Percentiles rank a stretch among this genome's conserved stretches.
phyloP scores from a whole-genome alignment of 2,797 vertebrate genomes.

The Capromys pilorides region DNA sequence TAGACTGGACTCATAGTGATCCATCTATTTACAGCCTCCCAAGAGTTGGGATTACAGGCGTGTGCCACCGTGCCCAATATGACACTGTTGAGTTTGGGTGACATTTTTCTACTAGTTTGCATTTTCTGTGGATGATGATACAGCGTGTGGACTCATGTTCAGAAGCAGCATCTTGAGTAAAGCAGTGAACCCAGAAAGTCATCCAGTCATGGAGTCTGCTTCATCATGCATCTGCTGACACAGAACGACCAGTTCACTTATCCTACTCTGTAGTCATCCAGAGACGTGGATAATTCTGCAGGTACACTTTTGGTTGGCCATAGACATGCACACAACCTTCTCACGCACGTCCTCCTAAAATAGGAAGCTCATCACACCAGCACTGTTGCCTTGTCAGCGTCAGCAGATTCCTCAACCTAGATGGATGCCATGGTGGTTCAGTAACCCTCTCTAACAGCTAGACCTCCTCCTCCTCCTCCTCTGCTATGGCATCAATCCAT shows the following conservation, averaged over 20 bases:
- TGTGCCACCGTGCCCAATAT: too few species aligned
- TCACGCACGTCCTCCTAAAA: not conserved
- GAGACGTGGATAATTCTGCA: not conserved
- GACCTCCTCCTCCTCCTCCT: not conserved
- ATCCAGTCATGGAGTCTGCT: not conserved
- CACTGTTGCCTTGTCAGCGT: not conserved
- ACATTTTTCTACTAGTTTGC: not conserved
- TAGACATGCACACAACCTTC: not conserved
- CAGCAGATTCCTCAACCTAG: not conserved
- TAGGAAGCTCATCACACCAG: not conserved
- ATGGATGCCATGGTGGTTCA: not conserved
- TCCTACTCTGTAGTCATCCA: not conserved
- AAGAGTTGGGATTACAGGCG: too few species aligned
- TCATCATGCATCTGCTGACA: not conserved
- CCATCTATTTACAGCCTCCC: too few species aligned
- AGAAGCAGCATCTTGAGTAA: not conserved
- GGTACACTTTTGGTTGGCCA: not conserved
- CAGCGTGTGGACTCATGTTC: not conserved
- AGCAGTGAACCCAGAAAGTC: not conserved
- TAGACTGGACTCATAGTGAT: too few species aligned
- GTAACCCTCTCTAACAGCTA: not conserved
- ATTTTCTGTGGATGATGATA: not conserved
- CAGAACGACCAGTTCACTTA: not conserved
- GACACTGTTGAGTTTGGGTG: not conserved
- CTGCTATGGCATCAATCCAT: not conserved